Base-by-base conservation (phyloP, 2,888 invertebrate genomes). In the Poecilus cupreus region DNA sequence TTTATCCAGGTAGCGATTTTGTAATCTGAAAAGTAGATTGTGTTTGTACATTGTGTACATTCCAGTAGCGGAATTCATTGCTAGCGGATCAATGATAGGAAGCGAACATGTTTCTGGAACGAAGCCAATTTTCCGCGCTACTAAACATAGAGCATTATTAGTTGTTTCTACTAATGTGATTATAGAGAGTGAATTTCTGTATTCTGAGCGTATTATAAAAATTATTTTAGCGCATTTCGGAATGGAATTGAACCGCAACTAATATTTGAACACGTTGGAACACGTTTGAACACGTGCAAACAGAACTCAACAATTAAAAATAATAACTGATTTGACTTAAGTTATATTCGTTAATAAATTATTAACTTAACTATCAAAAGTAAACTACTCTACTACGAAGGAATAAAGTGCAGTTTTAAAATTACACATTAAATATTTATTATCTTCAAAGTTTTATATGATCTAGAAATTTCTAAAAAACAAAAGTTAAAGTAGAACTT, bases 41-140 rank as follows among this genome's bases (percentile, higher is more conserved):
- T 37, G 4, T 68, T 68, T 37, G 64, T 37, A 10, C 37, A 60
- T 60, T 68, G 10, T 68, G 32, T 37, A 37, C 10, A 68, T 68
- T 68, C 37, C 64, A 68, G 10, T 2, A 18, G 64, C 64, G 37
- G 24, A 26, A 22, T 74, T 74, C 24, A 51, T 74, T 54, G 76
- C 26, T 20, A 26, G 13, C 43, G 46, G 57, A 78, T 78, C 78
- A 46, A 64, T 64, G 78, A 64, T 78, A 60, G 46, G 78, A 60
- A 78, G 64, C 60, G 43, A 78, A 78, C 78, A 78, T 64, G n/a
- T 78, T 20, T 64, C 39, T 78, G 78, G 78, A 39, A 43, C 64
- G 22, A 18, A 39, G 60, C 78, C 78, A 78, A 78, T 78, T 46
- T 64, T 39, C 60, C 24, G 22, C 26, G 43, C 22, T 60, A 26